Base-by-base conservation (phyloP, 2,888 invertebrate species). In the Drosophila meridionalis region DNA sequence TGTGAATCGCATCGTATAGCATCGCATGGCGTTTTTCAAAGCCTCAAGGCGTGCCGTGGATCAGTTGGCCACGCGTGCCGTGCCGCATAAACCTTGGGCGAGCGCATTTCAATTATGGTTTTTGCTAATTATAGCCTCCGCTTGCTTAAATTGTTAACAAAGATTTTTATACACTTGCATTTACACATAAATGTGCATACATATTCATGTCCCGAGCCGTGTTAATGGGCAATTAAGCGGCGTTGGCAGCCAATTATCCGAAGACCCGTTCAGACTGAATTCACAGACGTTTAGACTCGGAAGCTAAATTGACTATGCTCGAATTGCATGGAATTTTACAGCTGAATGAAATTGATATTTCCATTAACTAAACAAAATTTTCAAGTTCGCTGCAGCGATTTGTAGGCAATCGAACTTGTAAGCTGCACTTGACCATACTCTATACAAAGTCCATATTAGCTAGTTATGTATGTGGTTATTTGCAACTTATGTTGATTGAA, bases 131-230 rank as follows among this genome's bases (percentile, higher is more conserved):
- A 76, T 69, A 56, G 69, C 79, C 79, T 71, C 65, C 71, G 79
- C 82, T 88, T 88, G 84, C 82, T 82, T 76, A 83, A 89, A 76
- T 76, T 82, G 83, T 82, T 80, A 89, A 89, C 85, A 79, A 82
- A 83, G 81, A 81, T 66, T 73, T 58, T 57, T 28, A 66, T 55
- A 61, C 26, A 5, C 12, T 4, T 50, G 9, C 32, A 55, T 48
- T 53, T 53, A 34, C 14, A 28, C n/a, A 38, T 42, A 36, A 32
- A 45, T 66, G 34, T 12, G n/a, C 36, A n/a, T 42, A 28, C 43
- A 43, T 70, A 53, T 40, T 47, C 57, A 50, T 72, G 67, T 71
- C 60, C 66, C 57, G 52, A 20, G 34, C 43, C 83, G 85, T 87
- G 85, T 78, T 89, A 89, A 89, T 89, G 80, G 83, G 56, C 87